Conservation (phyloP, 1,140 invertebrate species). For the Probaryconus sp. region DNA sequence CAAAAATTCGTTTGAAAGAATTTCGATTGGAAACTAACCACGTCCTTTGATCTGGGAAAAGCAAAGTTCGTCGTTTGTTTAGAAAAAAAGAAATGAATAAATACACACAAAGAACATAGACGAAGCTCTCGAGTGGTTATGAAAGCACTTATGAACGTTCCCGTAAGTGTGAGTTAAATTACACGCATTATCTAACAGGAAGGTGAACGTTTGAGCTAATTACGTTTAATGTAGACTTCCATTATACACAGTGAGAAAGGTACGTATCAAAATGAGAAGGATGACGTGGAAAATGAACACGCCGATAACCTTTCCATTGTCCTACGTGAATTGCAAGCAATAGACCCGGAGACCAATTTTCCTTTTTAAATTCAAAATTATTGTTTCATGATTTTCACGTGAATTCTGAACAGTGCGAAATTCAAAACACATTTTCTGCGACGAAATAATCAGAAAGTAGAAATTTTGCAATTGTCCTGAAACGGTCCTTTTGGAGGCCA, state of each 20-base stretch:
- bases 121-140: no score
- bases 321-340: not conserved
- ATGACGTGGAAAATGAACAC: constrained; percentile 9
- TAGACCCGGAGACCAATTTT: constrained; percentile 1
- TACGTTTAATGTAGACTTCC: constrained; percentile 66
- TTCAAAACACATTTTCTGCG: no score
- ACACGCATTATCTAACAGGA: constrained; percentile 65
- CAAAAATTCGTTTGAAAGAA: no score
- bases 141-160: constrained; percentile 12
- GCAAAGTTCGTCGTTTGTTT: no score
- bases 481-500: no score
- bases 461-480: no score
- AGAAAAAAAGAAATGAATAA: constrained; percentile 30
- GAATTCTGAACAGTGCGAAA: no score
- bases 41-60: no score
- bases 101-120: no score
- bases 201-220: constrained; percentile 69
- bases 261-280: constrained; percentile 18
- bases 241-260: constrained; percentile 54
- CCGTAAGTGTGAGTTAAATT: constrained; percentile 54
- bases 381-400: not conserved
- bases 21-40: no score
- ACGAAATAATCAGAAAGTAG: no score
- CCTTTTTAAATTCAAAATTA: not conserved
- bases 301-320: constrained; percentile 26